These are phyloP conservation scores for Prolemur simus DNA, from an alignment of 2,113 vertebrate genomes.

Conservation along the genomic window DNA sequence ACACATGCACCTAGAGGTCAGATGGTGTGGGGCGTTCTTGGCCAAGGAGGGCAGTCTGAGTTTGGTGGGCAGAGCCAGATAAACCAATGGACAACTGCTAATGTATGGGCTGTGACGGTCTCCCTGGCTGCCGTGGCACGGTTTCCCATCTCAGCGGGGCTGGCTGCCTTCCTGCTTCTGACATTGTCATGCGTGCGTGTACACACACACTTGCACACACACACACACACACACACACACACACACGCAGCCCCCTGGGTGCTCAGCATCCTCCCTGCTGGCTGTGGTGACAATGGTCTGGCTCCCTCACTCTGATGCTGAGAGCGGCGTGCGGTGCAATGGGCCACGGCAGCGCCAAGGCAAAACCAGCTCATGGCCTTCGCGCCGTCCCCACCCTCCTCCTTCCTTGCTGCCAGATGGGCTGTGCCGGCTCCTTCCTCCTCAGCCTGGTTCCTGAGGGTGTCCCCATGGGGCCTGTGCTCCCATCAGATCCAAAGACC, in stretches of 20 bases:
- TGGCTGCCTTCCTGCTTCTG: neutral
- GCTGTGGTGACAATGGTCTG: neutral
- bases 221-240: too few species aligned
- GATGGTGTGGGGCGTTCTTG: fast-evolving
- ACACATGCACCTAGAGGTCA: neutral
- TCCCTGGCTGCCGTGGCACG: fast-evolving
- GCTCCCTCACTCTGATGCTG: neutral
- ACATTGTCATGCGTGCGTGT: fast-evolving
- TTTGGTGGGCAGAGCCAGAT: fast-evolving
- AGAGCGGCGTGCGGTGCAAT: fast-evolving
- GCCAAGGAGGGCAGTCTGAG: neutral
- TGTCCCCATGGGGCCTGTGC: fast-evolving
- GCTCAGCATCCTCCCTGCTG: neutral
- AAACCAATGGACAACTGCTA: fast-evolving
- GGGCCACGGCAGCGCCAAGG: fast-evolving
- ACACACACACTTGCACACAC: too few species aligned
- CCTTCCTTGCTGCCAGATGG: too few species aligned
- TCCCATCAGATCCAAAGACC: neutral
- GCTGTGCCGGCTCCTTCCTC: too few species aligned
- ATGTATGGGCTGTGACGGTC: fast-evolving
- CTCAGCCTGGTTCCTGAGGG: neutral
- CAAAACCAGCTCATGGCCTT: neutral
- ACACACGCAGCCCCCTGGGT: neutral
- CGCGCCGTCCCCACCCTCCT: neutral
- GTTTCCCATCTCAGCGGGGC: neutral